phyloP scores from a whole-genome alignment of 2,888 invertebrate genomes.

The Baronia brevicornis region DNA sequence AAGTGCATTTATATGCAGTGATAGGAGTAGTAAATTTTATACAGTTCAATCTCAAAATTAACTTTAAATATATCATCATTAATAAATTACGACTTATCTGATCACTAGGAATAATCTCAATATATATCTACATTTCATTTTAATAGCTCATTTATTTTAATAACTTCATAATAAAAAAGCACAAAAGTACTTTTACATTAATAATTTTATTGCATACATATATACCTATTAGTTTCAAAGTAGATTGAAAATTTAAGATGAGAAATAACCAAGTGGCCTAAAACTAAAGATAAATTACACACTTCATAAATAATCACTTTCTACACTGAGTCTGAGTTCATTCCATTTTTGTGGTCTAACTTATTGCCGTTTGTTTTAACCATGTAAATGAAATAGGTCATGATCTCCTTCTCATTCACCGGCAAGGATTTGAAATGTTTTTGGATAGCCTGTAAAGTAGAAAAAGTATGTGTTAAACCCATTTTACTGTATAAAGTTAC shows the following conservation, averaged over 20 bases:
- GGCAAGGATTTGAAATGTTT: constrained; percentile 97
- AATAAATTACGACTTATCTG: too few relatives aligned
- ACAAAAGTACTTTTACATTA: constrained; percentile 10
- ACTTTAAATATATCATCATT: too few relatives aligned
- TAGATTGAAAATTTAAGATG: constrained; percentile 40
- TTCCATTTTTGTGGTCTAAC: constrained; percentile 87
- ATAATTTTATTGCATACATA: constrained; percentile 25
- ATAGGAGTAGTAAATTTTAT: too few relatives aligned
- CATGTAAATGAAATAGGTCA: constrained; percentile 96
- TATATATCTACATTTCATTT: too few relatives aligned
- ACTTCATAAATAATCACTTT: constrained; percentile 35
- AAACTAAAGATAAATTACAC: constrained; percentile 31
- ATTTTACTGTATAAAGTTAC: neutral
- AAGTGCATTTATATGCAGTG: too few relatives aligned
- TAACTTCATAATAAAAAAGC: neutral
- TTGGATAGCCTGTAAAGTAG: constrained; percentile 88
- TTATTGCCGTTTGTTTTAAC: constrained; percentile 95
- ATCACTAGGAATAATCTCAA: too few relatives aligned
- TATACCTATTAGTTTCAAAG: too few relatives aligned
- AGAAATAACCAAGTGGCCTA: constrained; percentile 35
- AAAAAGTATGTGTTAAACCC: constrained; percentile 1
- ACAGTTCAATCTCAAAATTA: too few relatives aligned
- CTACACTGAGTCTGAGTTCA: constrained; percentile 77
- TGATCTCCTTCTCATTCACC: constrained; percentile 94
- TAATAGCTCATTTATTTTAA: too few relatives aligned